phyloP scores from a whole-genome alignment of 1,140 invertebrate species.

The Pantala flavescens region DNA sequence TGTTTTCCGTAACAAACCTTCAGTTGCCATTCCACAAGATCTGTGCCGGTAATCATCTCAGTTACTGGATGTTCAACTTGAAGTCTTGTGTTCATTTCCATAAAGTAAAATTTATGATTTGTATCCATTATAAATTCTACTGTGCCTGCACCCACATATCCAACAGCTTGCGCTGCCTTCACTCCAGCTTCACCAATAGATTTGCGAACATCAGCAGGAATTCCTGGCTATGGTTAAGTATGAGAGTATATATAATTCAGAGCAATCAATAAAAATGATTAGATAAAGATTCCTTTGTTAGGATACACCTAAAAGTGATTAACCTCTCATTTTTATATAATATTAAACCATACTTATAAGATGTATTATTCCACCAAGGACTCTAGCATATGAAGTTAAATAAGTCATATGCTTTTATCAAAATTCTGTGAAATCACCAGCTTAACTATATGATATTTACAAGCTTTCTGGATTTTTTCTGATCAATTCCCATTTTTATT shows the following conservation, averaged over 20 bases:
- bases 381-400: no score
- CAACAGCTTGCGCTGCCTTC: slow-evolving; percentile 73
- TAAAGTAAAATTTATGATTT: slow-evolving; percentile 88
- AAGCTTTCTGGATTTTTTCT: no score
- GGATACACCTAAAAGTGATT: no score
- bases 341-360: no score
- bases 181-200: slow-evolving; percentile 84
- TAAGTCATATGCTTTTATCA: no score
- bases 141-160: slow-evolving; percentile 92
- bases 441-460: no score
- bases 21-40: slow-evolving; percentile 97
- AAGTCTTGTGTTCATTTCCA: slow-evolving; percentile 97
- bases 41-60: slow-evolving; percentile 88
- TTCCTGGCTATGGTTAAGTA: slow-evolving; percentile 49
- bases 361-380: no score
- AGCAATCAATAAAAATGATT: neutral
- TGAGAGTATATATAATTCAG: neutral
- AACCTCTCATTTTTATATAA: no score
- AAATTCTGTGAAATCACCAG: no score
- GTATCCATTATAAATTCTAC: slow-evolving; percentile 91
- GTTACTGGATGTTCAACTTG: slow-evolving; percentile 97
- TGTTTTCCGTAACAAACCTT: slow-evolving; percentile 34
- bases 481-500: no score
- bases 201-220: slow-evolving; percentile 61
- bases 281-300: neutral